A percentile compares a stretch with the other conserved stretches of the same genome.
phyloP scores from a whole-genome alignment of 30 jellyfish, hydroid and myxozoan species.

The Turritopsis rubra region DNA sequence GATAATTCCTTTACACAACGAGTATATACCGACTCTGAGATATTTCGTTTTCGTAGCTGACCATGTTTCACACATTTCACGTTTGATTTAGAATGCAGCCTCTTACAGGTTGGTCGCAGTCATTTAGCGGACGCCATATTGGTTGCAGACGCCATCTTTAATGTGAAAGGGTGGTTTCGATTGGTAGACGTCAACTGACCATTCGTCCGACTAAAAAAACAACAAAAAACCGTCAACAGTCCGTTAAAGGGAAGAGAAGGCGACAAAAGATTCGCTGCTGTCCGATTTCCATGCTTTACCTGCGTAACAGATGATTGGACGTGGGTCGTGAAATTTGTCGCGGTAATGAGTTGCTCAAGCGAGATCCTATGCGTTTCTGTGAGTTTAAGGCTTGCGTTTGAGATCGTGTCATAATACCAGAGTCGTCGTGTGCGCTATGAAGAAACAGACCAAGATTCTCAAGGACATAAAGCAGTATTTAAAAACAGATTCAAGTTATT shows the following conservation, averaged over 20 bases:
- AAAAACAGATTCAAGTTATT: too few species aligned
- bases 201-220: background rate
- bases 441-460: too few species aligned
- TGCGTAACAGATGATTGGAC: background rate
- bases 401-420: conserved; percentile 16
- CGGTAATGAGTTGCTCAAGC: conserved; percentile 5
- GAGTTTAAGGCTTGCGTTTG: conserved; percentile 11
- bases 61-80: background rate
- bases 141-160: conserved; percentile 51
- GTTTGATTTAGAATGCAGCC: conserved; percentile 41
- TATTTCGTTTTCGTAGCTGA: background rate
- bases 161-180: conserved; percentile 10
- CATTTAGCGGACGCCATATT: conserved; percentile 65
- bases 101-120: conserved; percentile 65
- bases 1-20: background rate
- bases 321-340: conserved; percentile 13
- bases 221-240: background rate
- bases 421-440: conserved; percentile 6
- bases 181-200: background rate
- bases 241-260: too few species aligned
- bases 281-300: too few species aligned
- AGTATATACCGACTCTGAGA: background rate
- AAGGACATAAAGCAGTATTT: too few species aligned
- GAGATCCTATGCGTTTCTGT: background rate
- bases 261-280: too few species aligned